Base-by-base conservation (phyloP, 2,113 vertebrate genomes). In the Clarias batrachus region DNA sequence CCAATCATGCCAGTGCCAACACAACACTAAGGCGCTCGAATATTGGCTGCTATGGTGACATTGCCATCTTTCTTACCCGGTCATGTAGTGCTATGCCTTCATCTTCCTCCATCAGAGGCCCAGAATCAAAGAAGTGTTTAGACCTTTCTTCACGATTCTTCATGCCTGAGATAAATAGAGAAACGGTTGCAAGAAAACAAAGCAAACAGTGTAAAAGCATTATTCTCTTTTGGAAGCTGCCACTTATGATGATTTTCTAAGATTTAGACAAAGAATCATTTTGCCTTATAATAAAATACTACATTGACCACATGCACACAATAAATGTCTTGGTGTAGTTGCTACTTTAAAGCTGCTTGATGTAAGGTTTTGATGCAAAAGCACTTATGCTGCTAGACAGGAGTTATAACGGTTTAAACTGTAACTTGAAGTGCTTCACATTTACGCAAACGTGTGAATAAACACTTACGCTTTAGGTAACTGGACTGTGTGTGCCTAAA, bases 101-200 rank as follows among this genome's bases (percentile, higher is more conserved):
- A 68, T 97, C 97, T 78, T 99, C 97, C 87, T 99, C 97, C 97
- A 98, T 96, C 19, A 99, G 95, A 0, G 97, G 97, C 23, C 96
- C 98, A 0, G 97, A 97, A 89, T 97, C 97, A 37, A 99, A 99
- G 93, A 99, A 99, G 93, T 98, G 97, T 93, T 98, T 97, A 10
- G 98, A 96, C 89, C 98, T 93, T 93, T 99, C 98, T 93, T 99
- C 98, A 80, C 97, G 97, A 89, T 97, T 98, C 93, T 98, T 99
- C 97, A 99, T 97, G 86, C 98, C 98, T 99, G 87, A 19, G 88
- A 82, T 57, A 84, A 81, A 91, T 87, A 85, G 56, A n/a, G 84
- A 74, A 27, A 33, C 27, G 33, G 17, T 54, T 77, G 17, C 7
- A 30, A 37, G 25, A 78, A 11, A 30, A 57, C n/a, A 78, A 17